Percentiles rank a stretch among this genome's conserved stretches.
phyloP scores from a whole-genome alignment of 2,888 invertebrate genomes.

The Zaprionus lineosus region DNA sequence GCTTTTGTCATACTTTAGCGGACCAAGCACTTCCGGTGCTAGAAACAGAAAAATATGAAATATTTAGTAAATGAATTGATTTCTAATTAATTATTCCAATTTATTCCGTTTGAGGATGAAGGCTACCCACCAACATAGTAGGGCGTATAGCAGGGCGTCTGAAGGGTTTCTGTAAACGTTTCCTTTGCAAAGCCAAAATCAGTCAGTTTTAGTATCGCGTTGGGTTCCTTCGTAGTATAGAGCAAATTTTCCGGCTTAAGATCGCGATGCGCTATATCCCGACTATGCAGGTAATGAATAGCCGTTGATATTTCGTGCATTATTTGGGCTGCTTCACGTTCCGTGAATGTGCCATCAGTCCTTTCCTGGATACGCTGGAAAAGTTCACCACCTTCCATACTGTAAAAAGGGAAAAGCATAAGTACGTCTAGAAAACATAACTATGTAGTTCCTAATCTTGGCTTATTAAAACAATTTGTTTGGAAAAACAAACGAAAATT shows the following conservation, averaged over 20 bases:
- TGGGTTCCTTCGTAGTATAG: constrained; percentile 89
- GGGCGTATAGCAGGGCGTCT: constrained; percentile 99
- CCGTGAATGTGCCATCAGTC: constrained; percentile 97
- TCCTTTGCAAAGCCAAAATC: constrained; percentile 99
- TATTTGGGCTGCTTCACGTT: constrained; percentile 96
- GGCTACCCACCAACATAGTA: constrained; percentile 94
- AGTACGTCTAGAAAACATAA: too few relatives aligned
- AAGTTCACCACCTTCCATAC: constrained; percentile 99
- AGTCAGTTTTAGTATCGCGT: constrained; percentile 95
- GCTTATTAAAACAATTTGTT: too few relatives aligned
- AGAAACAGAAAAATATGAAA: not conserved
- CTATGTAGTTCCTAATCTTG: too few relatives aligned
- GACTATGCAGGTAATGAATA: constrained; percentile 95
- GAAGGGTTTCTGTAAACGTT: constrained; percentile 92
- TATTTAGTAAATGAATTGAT: not conserved
- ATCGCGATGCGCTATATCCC: constrained; percentile 98
- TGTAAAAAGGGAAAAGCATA: constrained; percentile 64
- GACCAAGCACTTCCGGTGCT: constrained; percentile 92
- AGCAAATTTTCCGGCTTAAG: constrained; percentile 98
- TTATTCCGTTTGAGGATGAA: not conserved
- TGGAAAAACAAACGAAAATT: too few relatives aligned
- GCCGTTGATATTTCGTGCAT: constrained; percentile 98
- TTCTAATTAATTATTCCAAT: not conserved
- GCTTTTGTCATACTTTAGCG: constrained; percentile 98
- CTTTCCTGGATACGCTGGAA: constrained; percentile 97